Base-by-base conservation (phyloP, 2,113 vertebrate genomes). In the Phainopepla nitens region DNA sequence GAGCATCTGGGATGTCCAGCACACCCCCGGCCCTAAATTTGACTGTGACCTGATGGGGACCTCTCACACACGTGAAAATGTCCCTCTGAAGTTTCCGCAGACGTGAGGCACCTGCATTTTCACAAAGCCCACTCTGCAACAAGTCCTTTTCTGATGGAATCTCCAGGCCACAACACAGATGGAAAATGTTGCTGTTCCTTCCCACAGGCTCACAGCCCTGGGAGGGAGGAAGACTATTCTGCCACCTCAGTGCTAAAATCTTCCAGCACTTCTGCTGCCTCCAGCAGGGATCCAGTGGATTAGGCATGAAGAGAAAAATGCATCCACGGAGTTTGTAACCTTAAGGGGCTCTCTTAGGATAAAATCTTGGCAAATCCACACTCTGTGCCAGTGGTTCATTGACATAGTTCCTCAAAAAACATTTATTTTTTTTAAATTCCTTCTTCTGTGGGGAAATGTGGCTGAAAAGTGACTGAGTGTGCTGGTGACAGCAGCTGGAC, bases 201-300 rank as follows among this genome's bases (percentile, higher is more conserved):
- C 27, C 51, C 47, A n/a, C 31, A 41, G 65, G 27, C 44, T 88
- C 44, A n/a, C 33, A 71, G 19, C 7, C 50, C 41, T 33, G 36
- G 25, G 9, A 54, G 13, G 22, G 24, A 29, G 31, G 15, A 62
- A 68, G 3, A 76, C 51, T 23, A 7, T 77, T 65, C 91, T 95
- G 50, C 27, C 62, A 81, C 8, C 3, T 88, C 54, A 31, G n/a
- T 47, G 42, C 33, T 53, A 42, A 80, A 77, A 51, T 51, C 87
- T 58, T 58, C n/a, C 54, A 87, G 60, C 45, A 36, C 24, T 91
- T 72, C 50, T 87, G 45, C 71, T 92, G 79, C 53, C 69, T 96
- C 47, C 56, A 87, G 62, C 54, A 73, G 39, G 62, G 35, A 80
- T 57, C 28, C 35, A 53, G 3, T 27, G 45, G 60, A 41, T 91